Evolutionary conservation across 1,140 invertebrate species (phyloP).

Genomic region (Aleiodes sp.): DNA sequence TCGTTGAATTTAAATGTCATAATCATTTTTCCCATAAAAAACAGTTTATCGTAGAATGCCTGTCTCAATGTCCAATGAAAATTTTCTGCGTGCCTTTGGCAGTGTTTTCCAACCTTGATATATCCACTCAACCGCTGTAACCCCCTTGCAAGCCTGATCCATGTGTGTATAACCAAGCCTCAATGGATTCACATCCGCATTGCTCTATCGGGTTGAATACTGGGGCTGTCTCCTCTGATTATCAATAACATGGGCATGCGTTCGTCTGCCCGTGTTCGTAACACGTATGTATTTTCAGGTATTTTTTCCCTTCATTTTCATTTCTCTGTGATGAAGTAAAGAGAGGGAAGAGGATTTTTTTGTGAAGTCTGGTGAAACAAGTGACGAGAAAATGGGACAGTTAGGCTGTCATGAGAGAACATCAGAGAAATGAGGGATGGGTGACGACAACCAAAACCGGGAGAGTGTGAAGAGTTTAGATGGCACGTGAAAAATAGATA

Average conservation of each 20-base stretch:
- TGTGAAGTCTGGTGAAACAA: background rate
- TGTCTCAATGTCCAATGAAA: no score
- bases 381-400: background rate
- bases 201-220: background rate
- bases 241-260: background rate
- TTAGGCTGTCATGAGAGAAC: background rate
- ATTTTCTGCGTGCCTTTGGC: background rate
- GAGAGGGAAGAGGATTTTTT: background rate
- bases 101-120: background rate
- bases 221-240: background rate
- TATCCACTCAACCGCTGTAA: no score
- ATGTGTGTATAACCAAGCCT: no score
- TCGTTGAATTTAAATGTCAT: no score
- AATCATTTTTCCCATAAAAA: no score
- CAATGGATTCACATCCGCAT: background rate
- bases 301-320: background rate
- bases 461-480: background rate
- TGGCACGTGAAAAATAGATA: conserved; percentile 8
- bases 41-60: no score
- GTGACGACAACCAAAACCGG: conserved; percentile 1
- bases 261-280: background rate
- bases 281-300: background rate
- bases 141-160: no score
- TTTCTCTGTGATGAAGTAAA: no score
- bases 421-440: background rate